A percentile compares a stretch with the other conserved stretches of the same genome.
phyloP scores from a whole-genome alignment of 2,888 invertebrate species.

The Acrobasis consociella region DNA sequence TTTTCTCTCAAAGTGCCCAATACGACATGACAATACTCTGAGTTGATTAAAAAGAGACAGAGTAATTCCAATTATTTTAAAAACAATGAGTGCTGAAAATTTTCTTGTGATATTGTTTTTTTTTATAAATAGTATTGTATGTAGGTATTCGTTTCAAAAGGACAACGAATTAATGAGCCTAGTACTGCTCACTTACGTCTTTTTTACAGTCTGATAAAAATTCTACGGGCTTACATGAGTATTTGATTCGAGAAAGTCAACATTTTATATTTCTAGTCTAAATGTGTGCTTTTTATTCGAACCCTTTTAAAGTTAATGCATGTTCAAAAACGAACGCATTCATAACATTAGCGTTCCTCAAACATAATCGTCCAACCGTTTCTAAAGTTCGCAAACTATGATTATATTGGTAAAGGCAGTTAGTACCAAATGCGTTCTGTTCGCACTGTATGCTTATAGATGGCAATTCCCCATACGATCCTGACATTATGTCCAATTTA shows the following conservation, averaged over 20 bases:
- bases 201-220: too few relatives aligned
- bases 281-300: too few relatives aligned
- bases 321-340: neutral
- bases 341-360: neutral
- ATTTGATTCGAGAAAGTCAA: too few relatives aligned
- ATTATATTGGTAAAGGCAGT: neutral
- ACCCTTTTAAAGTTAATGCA: too few relatives aligned
- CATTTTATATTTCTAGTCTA: too few relatives aligned
- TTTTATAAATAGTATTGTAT: too few relatives aligned
- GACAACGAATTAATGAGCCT: too few relatives aligned
- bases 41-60: conserved; percentile 1
- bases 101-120: neutral
- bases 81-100: neutral
- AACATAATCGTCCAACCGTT: neutral
- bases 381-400: neutral
- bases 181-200: too few relatives aligned
- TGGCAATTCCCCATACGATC: conserved; percentile 53
- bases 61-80: neutral
- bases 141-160: too few relatives aligned
- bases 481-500: conserved; percentile 63
- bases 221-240: too few relatives aligned
- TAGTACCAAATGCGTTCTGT: conserved; percentile 2
- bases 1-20: conserved; percentile 3
- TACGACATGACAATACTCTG: conserved; percentile 1
- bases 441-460: conserved; percentile 31